phyloP scores from a whole-genome alignment of 2,797 vertebrate genomes.

The Hippocampus kuda region DNA sequence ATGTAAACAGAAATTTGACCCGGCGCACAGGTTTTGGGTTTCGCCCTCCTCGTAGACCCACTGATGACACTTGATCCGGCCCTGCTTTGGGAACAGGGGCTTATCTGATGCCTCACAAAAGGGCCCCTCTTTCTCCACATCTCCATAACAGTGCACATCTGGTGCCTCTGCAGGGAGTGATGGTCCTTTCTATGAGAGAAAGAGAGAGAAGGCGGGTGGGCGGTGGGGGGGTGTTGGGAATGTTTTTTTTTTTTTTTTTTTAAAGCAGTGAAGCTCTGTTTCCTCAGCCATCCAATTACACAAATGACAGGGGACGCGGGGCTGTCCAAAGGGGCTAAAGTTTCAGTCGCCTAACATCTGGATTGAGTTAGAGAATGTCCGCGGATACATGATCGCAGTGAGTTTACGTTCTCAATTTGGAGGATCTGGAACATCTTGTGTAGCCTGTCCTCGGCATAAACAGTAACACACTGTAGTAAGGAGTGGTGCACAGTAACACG shows the following conservation, averaged over 20 bases:
- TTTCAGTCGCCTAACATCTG: conserved; percentile 70
- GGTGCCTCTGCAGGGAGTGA: conserved; percentile 79
- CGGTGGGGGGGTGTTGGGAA: conserved; percentile 3
- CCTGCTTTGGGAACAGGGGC: conserved; percentile 78
- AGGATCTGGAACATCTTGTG: conserved; percentile 22
- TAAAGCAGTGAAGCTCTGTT: conserved; percentile 52
- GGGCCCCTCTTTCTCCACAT: conserved; percentile 56
- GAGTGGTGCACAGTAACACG: conserved; percentile 2
- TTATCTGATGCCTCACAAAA: conserved; percentile 84
- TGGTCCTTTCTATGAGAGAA: conserved; percentile 64
- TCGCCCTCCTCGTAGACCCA: conserved; percentile 78
- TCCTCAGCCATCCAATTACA: conserved; percentile 71
- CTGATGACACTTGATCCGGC: conserved; percentile 75
- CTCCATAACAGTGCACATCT: conserved; percentile 88
- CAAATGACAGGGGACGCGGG: conserved; percentile 64
- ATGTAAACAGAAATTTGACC: conserved; percentile 87
- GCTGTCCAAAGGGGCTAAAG: conserved; percentile 63
- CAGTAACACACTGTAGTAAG: background rate
- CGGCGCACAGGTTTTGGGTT: conserved; percentile 70
- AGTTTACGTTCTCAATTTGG: conserved; percentile 23
- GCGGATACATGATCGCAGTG: conserved; percentile 22
- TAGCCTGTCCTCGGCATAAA: conserved; percentile 12
- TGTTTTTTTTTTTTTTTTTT: no score
- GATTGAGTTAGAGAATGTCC: conserved; percentile 49
- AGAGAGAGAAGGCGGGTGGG: conserved; percentile 15